phyloP scores from a whole-genome alignment of 92 coral and sea anemone species.

The Zoanthus solanderi region DNA sequence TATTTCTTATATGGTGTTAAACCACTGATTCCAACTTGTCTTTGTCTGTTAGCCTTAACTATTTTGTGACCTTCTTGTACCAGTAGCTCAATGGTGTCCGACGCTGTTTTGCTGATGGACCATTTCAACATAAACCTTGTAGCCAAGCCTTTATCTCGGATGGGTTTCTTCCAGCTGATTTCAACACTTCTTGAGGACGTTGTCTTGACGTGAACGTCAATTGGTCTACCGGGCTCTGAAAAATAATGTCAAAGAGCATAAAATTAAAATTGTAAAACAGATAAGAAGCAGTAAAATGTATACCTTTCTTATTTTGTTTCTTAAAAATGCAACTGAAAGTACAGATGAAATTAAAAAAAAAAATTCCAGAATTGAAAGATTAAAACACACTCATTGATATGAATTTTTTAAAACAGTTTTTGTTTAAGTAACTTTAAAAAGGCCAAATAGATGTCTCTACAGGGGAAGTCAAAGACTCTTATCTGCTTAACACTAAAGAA shows the following conservation, averaged over 20 bases:
- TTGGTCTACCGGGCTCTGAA: slow-evolving; percentile 76
- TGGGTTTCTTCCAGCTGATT: slow-evolving; percentile 75
- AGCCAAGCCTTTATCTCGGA: slow-evolving; percentile 40
- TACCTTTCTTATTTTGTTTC: too few relatives aligned
- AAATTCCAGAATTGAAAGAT: too few relatives aligned
- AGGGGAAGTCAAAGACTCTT: too few relatives aligned
- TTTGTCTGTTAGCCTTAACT: slow-evolving; percentile 58
- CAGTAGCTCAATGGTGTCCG: slow-evolving; percentile 61
- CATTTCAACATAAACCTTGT: slow-evolving; percentile 85
- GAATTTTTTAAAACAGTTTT: too few relatives aligned
- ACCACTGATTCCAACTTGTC: slow-evolving; percentile 70
- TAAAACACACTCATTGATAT: too few relatives aligned
- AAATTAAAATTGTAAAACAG: neutral
- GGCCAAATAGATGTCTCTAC: too few relatives aligned
- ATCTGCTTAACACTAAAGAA: too few relatives aligned
- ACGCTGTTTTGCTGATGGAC: slow-evolving; percentile 57
- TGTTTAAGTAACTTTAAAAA: too few relatives aligned
- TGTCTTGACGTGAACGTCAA: slow-evolving; percentile 54
- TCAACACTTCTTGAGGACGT: slow-evolving; percentile 72
- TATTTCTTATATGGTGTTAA: slow-evolving; percentile 77
- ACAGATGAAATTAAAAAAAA: too few relatives aligned
- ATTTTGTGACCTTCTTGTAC: slow-evolving; percentile 75
- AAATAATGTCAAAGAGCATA: neutral
- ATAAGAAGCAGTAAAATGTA: too few relatives aligned
- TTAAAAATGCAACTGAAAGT: too few relatives aligned